A percentile compares a stretch with the other conserved stretches of the same genome.
phyloP scores from a whole-genome alignment of 2,113 vertebrate species.

The Pipra filicauda region DNA sequence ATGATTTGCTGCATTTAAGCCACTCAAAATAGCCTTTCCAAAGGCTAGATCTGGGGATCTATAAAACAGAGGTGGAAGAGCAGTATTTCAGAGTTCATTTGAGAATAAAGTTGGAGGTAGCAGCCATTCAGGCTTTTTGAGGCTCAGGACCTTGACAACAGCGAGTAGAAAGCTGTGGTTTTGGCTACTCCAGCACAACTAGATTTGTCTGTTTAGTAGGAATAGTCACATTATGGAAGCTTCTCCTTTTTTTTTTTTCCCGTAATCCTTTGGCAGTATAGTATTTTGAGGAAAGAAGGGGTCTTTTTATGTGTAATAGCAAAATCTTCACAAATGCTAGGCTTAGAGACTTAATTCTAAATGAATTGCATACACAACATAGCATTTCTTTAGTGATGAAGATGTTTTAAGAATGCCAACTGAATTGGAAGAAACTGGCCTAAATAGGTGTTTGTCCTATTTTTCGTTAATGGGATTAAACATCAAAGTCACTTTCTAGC shows the following conservation, averaged over 20 bases:
- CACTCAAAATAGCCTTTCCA: neutral
- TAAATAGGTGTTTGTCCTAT: constrained; percentile 47
- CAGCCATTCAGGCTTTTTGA: neutral
- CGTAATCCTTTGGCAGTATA: neutral
- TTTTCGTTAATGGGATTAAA: constrained; percentile 57
- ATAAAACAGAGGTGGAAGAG: neutral
- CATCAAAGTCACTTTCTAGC: constrained; percentile 46
- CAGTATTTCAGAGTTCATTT: neutral
- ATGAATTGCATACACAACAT: neutral
- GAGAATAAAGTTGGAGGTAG: neutral
- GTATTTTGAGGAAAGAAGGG: neutral
- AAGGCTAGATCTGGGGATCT: neutral
- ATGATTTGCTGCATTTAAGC: neutral
- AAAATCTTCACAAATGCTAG: neutral
- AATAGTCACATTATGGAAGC: neutral
- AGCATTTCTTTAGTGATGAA: neutral
- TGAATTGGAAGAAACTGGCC: constrained; percentile 19
- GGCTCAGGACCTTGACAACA: neutral
- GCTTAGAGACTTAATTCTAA: constrained; percentile 24
- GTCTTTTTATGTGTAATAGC: neutral
- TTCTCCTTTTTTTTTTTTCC: neutral
- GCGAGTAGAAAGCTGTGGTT: neutral
- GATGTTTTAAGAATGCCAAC: neutral
- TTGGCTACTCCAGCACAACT: neutral
- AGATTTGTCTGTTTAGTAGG: neutral